Conservation (phyloP, 1,140 invertebrate genomes). For the Galleria mellonella region DNA sequence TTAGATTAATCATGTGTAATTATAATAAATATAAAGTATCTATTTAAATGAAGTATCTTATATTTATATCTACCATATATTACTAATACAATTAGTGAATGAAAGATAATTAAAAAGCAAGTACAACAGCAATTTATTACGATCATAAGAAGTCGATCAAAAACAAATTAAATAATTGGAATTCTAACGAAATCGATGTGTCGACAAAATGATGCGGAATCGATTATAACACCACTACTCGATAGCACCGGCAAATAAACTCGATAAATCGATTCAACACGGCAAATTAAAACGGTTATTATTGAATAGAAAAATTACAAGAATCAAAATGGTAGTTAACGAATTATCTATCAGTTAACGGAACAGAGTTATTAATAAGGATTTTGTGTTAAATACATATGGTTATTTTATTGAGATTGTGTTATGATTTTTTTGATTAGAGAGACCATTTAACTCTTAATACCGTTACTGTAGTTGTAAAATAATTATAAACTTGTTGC, state of each 20-base stretch:
- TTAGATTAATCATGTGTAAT: too few species aligned
- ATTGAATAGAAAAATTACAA: conserved; percentile 4
- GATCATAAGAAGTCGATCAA: too few species aligned
- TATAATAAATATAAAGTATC: too few species aligned
- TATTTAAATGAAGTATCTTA: too few species aligned
- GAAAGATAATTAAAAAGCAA: too few species aligned
- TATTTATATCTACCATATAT: too few species aligned
- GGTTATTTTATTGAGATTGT: conserved; percentile 10
- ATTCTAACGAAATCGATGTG: too few species aligned
- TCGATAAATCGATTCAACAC: conserved; percentile 32
- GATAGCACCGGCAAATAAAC: conserved; percentile 24
- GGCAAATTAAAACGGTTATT: conserved; percentile 23
- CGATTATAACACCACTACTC: conserved; percentile 11
- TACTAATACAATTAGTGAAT: too few species aligned
- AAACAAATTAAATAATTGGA: too few species aligned
- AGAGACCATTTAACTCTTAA: conserved; percentile 2
- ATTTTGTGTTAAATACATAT: conserved; percentile 1
- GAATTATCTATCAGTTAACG: conserved; percentile 9
- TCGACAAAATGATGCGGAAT: too few species aligned
- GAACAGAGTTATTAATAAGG: conserved; percentile 7
- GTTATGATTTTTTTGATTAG: conserved; percentile 12
- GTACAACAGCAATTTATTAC: too few species aligned
- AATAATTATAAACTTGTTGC: conserved; percentile 7
- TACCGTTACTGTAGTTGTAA: conserved; percentile 10
- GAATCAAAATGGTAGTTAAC: conserved; percentile 8